A percentile compares a stretch with the other conserved stretches of the same genome.
These are phyloP conservation scores for Hozukius guyotensis DNA, from an alignment of 2,797 vertebrate species.

Conservation along the genomic window DNA sequence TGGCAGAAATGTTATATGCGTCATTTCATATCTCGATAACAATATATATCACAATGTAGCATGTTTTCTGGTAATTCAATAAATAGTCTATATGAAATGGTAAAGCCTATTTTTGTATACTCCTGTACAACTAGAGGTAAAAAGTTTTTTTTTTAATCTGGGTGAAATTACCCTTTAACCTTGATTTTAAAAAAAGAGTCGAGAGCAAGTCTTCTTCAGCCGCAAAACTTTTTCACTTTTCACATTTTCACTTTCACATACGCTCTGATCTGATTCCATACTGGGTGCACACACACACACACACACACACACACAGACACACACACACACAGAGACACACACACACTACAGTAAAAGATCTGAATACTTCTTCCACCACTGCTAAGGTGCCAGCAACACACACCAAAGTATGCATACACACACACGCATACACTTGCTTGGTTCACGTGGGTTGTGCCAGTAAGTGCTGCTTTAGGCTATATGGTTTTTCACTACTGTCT, in stretches of 20 bases:
- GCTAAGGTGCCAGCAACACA: constrained; percentile 22
- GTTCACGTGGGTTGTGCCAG: constrained; percentile 71
- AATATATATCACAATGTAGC: no score
- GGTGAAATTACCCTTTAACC: background rate
- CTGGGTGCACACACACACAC: background rate
- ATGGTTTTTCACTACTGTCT: constrained; percentile 80
- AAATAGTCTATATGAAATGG: no score
- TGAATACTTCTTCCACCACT: background rate
- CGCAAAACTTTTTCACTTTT: no score
- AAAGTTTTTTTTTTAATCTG: background rate
- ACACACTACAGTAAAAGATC: background rate
- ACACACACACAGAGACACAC: background rate
- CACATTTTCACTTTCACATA: background rate
- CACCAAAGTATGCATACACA: constrained; percentile 12
- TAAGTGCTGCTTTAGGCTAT: constrained; percentile 78
- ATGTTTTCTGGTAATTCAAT: no score
- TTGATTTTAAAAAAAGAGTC: background rate
- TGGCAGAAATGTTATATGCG: no score
- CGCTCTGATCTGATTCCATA: background rate
- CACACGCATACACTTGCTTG: constrained; percentile 47
- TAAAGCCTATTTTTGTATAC: no score
- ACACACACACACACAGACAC: background rate
- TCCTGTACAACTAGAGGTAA: background rate
- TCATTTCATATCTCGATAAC: no score
- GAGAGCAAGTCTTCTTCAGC: background rate